Percentiles rank a stretch among this genome's conserved stretches.
phyloP scores from a whole-genome alignment of 2,797 vertebrate genomes.

The Salmo trutta region DNA sequence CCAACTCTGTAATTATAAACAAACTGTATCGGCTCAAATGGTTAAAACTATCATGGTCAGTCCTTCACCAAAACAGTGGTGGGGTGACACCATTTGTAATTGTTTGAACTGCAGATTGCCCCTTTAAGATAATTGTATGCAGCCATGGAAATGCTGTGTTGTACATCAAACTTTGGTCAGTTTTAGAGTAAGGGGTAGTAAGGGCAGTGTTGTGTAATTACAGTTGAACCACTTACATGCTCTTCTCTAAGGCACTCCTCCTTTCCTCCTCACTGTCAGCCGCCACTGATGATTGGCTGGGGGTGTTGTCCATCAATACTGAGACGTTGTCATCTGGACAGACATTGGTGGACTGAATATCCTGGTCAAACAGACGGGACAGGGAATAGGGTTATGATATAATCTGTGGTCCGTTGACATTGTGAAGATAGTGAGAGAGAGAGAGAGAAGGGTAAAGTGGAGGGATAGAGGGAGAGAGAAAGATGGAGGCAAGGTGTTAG shows the following conservation, averaged over 20 bases:
- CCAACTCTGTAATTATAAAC: no score
- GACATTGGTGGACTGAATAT: slow-evolving; percentile 66
- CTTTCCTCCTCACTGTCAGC: slow-evolving; percentile 84
- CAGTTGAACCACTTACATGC: slow-evolving; percentile 80
- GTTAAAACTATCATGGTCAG: no score
- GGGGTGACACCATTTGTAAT: no score
- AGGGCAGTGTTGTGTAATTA: background rate
- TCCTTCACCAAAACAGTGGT: no score
- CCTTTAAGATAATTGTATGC: background rate
- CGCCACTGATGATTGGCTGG: slow-evolving; percentile 73
- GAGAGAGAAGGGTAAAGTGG: background rate
- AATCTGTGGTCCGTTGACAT: slow-evolving; percentile 18
- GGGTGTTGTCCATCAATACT: slow-evolving; percentile 75
- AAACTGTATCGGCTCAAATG: no score
- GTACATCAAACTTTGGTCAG: no score
- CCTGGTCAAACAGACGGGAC: slow-evolving; percentile 58
- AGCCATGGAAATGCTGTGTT: background rate
- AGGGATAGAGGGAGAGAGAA: background rate
- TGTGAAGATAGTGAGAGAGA: background rate
- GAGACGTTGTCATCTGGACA: slow-evolving; percentile 73
- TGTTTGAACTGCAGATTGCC: no score
- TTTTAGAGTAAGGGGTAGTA: no score
- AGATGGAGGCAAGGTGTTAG: background rate
- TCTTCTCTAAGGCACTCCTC: slow-evolving; percentile 87
- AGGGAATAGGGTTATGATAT: slow-evolving; percentile 49